These are phyloP conservation scores for Saccostrea echinata DNA, from an alignment of 1,140 invertebrate genomes.

Conservation along the genomic window DNA sequence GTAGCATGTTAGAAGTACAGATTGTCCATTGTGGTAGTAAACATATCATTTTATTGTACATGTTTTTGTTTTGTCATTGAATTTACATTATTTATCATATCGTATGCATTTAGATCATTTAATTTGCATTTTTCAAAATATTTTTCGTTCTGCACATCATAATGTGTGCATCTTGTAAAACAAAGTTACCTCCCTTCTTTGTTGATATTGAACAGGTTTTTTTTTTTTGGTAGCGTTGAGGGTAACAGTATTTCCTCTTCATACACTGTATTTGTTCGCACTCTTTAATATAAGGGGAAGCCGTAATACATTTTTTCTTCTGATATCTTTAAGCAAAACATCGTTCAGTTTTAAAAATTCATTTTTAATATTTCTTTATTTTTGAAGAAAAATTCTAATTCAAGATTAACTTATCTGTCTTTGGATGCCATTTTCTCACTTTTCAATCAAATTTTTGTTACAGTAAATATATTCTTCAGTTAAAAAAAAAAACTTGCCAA, in stretches of 20 bases:
- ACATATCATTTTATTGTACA: not conserved
- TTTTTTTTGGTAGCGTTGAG: not conserved
- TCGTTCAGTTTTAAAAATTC: not conserved
- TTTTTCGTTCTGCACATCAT: not conserved
- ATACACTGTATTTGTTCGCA: not conserved
- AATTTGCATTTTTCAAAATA: not conserved
- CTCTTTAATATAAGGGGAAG: not conserved
- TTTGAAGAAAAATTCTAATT: not conserved
- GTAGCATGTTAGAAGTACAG: not conserved
- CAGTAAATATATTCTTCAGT: not conserved
- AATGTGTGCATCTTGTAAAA: not conserved
- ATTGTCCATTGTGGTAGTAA: not conserved
- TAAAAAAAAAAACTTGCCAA: not conserved
- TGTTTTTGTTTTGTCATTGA: not conserved
- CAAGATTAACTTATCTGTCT: not conserved
- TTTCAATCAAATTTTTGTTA: too few species aligned
- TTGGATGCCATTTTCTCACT: too few species aligned
- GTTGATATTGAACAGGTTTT: not conserved
- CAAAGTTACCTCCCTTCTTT: not conserved
- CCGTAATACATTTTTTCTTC: not conserved
- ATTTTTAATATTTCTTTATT: not conserved
- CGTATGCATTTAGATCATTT: not conserved
- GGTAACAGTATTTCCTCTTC: not conserved
- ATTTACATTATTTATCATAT: not conserved
- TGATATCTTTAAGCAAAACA: not conserved